phyloP scores from a whole-genome alignment of 2,888 invertebrate genomes.

The Drosophila koepferae region DNA sequence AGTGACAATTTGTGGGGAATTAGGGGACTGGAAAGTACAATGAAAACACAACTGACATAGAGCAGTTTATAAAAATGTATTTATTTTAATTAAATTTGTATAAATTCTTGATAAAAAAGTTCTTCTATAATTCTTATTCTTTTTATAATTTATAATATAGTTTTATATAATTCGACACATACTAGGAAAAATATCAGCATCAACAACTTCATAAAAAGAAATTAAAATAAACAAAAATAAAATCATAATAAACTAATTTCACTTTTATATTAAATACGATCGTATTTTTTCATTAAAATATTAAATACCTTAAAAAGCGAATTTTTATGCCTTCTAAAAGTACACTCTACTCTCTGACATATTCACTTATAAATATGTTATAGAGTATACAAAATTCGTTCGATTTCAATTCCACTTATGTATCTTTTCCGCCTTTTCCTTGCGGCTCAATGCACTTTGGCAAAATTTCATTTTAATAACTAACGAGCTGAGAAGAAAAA shows the following conservation, averaged over 20 bases:
- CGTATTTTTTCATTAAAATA: not conserved
- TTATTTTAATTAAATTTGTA: not conserved
- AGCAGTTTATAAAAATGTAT: not conserved
- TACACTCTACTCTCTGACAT: not conserved
- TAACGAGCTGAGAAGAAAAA: constrained; percentile 11
- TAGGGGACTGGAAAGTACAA: not conserved
- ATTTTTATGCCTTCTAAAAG: too few species aligned
- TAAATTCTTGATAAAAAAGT: not conserved
- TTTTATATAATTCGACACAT: too few species aligned
- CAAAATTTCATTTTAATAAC: constrained; percentile 42
- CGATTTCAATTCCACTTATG: not conserved
- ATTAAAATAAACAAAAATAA: not conserved
- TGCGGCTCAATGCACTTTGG: constrained; percentile 61
- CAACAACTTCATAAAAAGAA: not conserved
- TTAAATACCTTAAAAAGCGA: too few species aligned
- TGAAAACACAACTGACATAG: not conserved
- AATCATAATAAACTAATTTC: too few species aligned
- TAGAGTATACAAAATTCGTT: constrained; percentile 17
- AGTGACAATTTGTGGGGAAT: not conserved
- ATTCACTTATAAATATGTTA: not conserved
- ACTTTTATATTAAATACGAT: not conserved
- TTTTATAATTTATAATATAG: too few species aligned
- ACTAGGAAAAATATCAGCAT: not conserved
- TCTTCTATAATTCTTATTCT: too few species aligned
- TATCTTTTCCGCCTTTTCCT: constrained; percentile 5